phyloP scores from a whole-genome alignment of 2,797 vertebrate genomes.

The Darevskia mixta region DNA sequence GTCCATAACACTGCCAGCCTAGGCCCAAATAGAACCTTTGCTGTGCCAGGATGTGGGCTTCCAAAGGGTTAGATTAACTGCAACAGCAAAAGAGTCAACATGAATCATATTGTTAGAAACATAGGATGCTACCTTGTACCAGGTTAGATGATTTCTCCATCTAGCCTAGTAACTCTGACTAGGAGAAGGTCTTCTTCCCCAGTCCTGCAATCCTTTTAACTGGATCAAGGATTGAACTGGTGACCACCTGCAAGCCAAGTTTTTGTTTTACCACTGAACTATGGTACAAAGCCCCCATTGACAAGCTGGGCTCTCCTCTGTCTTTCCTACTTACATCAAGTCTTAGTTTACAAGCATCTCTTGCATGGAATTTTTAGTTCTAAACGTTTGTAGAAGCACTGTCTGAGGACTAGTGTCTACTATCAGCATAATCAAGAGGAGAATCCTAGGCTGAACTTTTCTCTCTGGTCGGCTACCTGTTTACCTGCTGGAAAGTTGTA shows the following conservation, averaged over 20 bases:
- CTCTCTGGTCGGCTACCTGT: not conserved
- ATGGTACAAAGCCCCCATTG: not conserved
- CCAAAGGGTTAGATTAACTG: constrained; percentile 30
- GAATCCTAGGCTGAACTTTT: not conserved
- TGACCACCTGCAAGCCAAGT: not conserved
- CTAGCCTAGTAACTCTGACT: not conserved
- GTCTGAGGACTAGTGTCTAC: not conserved
- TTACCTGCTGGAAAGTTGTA: not conserved
- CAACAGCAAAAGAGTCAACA: constrained; percentile 21
- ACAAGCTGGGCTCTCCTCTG: not conserved
- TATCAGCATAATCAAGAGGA: not conserved
- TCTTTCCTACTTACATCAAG: not conserved
- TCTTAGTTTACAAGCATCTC: not conserved
- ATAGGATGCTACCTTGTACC: not conserved
- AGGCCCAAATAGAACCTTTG: not conserved
- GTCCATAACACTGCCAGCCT: not conserved
- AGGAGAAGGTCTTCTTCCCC: not conserved
- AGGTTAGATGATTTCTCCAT: not conserved
- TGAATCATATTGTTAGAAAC: not conserved
- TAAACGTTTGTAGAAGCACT: not conserved
- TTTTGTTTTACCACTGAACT: not conserved
- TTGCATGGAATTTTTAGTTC: not conserved
- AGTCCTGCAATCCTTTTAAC: not conserved
- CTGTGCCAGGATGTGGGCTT: not conserved
- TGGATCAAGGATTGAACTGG: not conserved